phyloP scores from a whole-genome alignment of 2,113 vertebrate species.

The Eonycteris spelaea region DNA sequence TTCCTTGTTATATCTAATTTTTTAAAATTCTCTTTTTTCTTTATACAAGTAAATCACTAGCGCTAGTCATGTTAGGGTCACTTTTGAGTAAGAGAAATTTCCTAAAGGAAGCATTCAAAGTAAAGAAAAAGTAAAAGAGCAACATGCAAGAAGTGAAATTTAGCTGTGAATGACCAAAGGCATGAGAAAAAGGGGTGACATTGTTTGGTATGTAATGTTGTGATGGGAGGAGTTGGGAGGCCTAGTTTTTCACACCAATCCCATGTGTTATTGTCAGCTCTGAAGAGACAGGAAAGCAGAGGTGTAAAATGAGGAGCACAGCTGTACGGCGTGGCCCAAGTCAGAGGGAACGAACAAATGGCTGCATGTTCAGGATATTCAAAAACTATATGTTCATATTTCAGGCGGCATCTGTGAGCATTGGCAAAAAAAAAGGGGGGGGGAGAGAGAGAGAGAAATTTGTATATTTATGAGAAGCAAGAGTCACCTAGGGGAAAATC shows the following conservation, averaged over 20 bases:
- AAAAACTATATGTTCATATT: not conserved
- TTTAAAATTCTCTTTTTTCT: not conserved
- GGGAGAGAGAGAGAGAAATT: not conserved
- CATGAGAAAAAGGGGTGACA: not conserved
- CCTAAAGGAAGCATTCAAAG: not conserved
- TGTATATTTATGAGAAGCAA: not conserved
- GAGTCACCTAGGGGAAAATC: not conserved
- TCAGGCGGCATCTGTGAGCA: not conserved
- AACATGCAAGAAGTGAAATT: not conserved
- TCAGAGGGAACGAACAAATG: not conserved
- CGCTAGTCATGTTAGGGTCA: not conserved
- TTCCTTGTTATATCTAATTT: not conserved
- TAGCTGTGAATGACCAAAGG: not conserved
- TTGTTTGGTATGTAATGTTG: not conserved
- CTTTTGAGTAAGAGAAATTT: conserved; percentile 2
- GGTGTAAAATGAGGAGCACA: not conserved
- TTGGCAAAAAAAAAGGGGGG: not conserved
- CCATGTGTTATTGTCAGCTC: not conserved
- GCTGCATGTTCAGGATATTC: not conserved
- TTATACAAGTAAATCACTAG: not conserved
- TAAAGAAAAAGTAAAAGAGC: not conserved
- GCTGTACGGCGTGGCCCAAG: not conserved
- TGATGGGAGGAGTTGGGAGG: not conserved
- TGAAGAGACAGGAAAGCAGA: not conserved
- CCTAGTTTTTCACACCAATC: not conserved